Evolutionary conservation across 2,888 invertebrate genomes (phyloP).

Genomic region (Dendrolimus houi): DNA sequence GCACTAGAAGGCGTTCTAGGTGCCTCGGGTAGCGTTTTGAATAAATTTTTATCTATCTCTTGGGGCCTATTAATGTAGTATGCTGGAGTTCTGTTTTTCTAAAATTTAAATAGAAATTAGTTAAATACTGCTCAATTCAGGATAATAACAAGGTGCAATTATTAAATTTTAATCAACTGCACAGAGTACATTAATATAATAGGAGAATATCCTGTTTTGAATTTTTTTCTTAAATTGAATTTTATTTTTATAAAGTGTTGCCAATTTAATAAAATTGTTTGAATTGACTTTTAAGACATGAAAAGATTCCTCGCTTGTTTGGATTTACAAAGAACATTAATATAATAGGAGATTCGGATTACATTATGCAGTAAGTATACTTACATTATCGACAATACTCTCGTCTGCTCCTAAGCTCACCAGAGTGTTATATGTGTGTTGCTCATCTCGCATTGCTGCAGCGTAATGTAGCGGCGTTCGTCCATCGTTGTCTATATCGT

Average conservation of each 20-base stretch:
- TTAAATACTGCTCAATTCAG: no score
- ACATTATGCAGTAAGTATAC: conserved; percentile 21
- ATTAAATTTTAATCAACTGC: not conserved
- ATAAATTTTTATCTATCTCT: conserved; percentile 84
- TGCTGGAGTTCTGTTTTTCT: conserved; percentile 89
- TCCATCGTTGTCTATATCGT: conserved; percentile 86
- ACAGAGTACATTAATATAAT: no score
- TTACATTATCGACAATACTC: conserved; percentile 88
- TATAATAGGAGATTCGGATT: no score
- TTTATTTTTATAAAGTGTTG: no score
- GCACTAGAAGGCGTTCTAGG: conserved; percentile 85
- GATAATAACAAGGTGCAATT: not conserved
- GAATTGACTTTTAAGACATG: no score
- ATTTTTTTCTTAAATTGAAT: no score
- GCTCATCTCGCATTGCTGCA: conserved; percentile 86
- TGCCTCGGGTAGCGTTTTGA: conserved; percentile 86
- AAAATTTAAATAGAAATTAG: conserved; percentile 26
- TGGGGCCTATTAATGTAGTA: conserved; percentile 85
- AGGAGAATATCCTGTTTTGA: no score
- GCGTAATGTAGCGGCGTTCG: conserved; percentile 93
- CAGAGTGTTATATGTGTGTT: conserved; percentile 85
- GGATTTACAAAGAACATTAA: no score
- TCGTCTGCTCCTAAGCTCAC: conserved; percentile 90
- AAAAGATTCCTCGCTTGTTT: no score
- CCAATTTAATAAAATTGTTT: no score